phyloP scores from a whole-genome alignment of 2,797 vertebrate species.

The Australoheros facetus region DNA sequence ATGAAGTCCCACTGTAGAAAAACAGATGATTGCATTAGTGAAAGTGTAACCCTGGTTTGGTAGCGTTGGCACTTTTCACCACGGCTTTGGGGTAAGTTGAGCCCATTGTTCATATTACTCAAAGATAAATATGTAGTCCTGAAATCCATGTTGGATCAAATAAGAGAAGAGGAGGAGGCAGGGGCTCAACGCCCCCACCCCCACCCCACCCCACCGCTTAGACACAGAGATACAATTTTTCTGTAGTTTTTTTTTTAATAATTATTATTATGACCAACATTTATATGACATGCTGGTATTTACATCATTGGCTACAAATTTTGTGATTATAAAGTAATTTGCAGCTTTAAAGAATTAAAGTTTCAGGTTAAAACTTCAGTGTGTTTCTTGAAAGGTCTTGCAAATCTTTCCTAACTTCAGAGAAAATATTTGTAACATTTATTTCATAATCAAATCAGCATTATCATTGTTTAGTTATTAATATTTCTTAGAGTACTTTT shows the following conservation, averaged over 20 bases:
- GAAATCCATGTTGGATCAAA: background rate
- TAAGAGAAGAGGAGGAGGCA: background rate
- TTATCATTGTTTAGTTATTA: background rate
- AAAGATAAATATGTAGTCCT: background rate
- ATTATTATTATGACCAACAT: too few relatives aligned
- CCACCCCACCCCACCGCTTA: fast-evolving
- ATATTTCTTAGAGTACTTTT: background rate
- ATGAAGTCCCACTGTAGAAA: background rate
- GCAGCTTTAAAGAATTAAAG: background rate
- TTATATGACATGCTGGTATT: too few relatives aligned
- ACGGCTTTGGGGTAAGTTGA: fast-evolving
- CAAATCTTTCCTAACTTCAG: background rate
- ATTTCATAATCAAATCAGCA: background rate
- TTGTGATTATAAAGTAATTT: too few relatives aligned
- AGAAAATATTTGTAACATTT: background rate
- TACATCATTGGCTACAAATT: too few relatives aligned
- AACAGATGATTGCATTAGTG: fast-evolving
- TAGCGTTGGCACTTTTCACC: background rate
- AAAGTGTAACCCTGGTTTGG: background rate
- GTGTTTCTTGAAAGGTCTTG: background rate
- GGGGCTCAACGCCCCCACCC: fast-evolving
- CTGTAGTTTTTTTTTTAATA: too few relatives aligned
- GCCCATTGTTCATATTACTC: background rate
- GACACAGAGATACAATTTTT: background rate
- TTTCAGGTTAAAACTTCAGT: too few relatives aligned